Evolutionary conservation across 2,113 vertebrate species (phyloP).

Genomic region (Edolisoma coerulescens): DNA sequence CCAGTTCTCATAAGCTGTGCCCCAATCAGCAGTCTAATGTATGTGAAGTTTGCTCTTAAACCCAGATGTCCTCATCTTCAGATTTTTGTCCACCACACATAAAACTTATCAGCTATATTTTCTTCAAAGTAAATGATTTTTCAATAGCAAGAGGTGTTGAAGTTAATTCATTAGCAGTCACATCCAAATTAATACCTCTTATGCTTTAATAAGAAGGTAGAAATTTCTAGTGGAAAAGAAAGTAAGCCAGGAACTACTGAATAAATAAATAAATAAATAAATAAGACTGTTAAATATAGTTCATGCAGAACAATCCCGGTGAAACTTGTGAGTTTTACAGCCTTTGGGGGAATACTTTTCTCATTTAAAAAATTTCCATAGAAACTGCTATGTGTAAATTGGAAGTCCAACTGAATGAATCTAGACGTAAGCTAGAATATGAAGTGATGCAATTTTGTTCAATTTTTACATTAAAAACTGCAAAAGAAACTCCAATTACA

Average conservation of each 20-base stretch:
- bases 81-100: neutral
- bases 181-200: neutral
- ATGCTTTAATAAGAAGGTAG: neutral
- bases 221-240: neutral
- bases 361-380: conserved; percentile 26
- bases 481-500: conserved; percentile 9
- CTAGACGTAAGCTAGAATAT: neutral
- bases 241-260: neutral
- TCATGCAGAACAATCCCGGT: conserved; percentile 28
- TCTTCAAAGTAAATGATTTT: neutral
- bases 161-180: neutral
- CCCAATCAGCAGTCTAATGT: neutral
- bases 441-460: neutral
- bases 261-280: neutral
- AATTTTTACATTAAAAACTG: conserved; percentile 8
- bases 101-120: neutral
- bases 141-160: neutral
- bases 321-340: conserved; percentile 49
- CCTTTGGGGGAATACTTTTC: conserved; percentile 28
- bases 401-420: neutral
- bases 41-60: neutral
- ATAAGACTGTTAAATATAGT: neutral
- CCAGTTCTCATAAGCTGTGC: neutral
- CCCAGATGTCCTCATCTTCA: neutral
- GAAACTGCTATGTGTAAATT: neutral